Evolutionary conservation across 2,888 invertebrate species (phyloP), one percentile per base, ranked within the genome.

Genomic region (Papilio protenor): DNA sequence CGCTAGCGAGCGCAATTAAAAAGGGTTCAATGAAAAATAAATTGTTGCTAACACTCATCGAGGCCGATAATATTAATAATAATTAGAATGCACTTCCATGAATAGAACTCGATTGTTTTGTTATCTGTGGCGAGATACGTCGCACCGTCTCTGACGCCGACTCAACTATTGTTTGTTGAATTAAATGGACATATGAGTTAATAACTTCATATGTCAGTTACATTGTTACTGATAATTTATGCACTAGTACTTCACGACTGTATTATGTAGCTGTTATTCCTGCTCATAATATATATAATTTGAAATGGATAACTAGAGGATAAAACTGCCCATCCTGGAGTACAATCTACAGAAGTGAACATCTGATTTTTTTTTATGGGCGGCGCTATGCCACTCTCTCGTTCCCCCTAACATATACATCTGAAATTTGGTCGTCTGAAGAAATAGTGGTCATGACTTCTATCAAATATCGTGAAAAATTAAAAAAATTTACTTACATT

Each of bases 1-100:
- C 40, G 71, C 27, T 75, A 71, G 70, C 59, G 71, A 71, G 27
- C 11, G 75, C 78, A 75, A 72, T 75, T 78, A 78, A 47, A n/a
- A 64, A 18, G 72, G 64, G 78, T 78, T 78, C 78, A 78, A 75
- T 78, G 78, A 75, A 75, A 78, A 78, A 78, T 78, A 78, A 78
- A 75, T 78, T 78, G 75, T 72, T 75, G 47, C 57, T 47, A 64
- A 57, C 75, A 72, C 75, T 71, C 72, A 78, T 71, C 74, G 75
- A 74, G 75, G 77, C 33, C 47, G 64, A 75, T 75, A 72, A 72
- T 66, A 57, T 72, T 66, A 75, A 33, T 72, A 75, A 75, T 78
- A 78, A 75, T 78, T 75, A 78, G 66, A 78, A 75, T 78, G 55
- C 72, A 75, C 71, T 78, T 72, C 78, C 71, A 75, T 75, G 75